Conservation (phyloP, 37 sponge, comb jelly and placozoan species). For the Ephydatia muelleri region DNA sequence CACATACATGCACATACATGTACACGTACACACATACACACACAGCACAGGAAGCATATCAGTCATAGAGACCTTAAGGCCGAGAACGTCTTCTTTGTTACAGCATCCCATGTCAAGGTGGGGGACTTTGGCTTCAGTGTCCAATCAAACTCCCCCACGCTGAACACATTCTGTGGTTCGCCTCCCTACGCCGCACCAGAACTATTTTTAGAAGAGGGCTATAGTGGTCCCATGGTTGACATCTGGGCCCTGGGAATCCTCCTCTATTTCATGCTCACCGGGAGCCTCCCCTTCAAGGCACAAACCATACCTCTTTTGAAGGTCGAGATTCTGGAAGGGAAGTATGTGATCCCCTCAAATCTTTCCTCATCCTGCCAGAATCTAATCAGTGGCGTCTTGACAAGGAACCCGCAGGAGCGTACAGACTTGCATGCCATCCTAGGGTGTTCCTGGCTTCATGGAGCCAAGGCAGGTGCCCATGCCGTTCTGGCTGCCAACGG, state of each 20-base stretch:
- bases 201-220: conserved; percentile 70
- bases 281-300: conserved; percentile 69
- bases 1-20: neutral
- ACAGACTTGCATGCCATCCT: conserved; percentile 4
- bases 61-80: conserved; percentile 86
- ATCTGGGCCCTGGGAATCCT: conserved; percentile 86
- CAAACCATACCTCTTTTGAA: conserved; percentile 67
- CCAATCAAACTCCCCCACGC: neutral
- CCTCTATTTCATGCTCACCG: conserved; percentile 77
- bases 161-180: conserved; percentile 89
- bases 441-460: conserved; percentile 37
- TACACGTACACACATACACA: neutral
- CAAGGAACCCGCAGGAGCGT: conserved; percentile 21
- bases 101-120: conserved; percentile 55
- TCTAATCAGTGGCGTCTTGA: conserved; percentile 47
- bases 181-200: conserved; percentile 93
- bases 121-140: conserved; percentile 93
- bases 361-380: conserved; percentile 11
- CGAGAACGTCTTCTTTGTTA: conserved; percentile 82
- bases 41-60: conserved; percentile 72
- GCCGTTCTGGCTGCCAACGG: neutral
- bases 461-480: no score
- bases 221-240: conserved; percentile 75
- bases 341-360: conserved; percentile 50
- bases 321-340: conserved; percentile 59